Base-by-base conservation (phyloP, 2,113 vertebrate genomes). In the Chlamydotis undulata region DNA sequence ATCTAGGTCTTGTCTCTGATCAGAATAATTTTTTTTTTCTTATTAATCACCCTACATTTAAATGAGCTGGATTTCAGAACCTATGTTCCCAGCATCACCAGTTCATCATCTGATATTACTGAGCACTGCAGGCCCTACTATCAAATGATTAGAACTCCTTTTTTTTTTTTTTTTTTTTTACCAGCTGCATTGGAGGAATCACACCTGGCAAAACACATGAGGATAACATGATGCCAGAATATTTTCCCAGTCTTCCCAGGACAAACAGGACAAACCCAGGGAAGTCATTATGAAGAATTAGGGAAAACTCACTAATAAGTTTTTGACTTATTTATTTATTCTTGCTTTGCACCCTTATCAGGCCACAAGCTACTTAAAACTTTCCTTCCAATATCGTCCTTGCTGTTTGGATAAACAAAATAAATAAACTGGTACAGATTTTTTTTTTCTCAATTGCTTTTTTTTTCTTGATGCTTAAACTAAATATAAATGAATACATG, bases 331-430 rank as follows among this genome's bases (percentile, higher is more conserved):
- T 37, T 50, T 53, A 4, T 87, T 91, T 67, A 28, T 68, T 79
- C 13, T 61, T 92, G 3, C 15, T 75, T 73, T 89, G 12, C 43
- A 79, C 18, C 9, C 13, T 50, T 31, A 81, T 23, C 7, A 68
- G 7, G 3, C 12, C 73, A 31, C 17, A 56, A 83, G 35, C 7
- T 78, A 55, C 47, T 45, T 61, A 68, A 68, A n/a, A n/a, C 4
- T 79, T 52, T 52, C 6, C 25, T 89, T 82, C 74, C 1, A 0
- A 0, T 45, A 57, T 28, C 2, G 3, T 57, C 7, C 24, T 49
- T 1, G 3, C 45, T 78, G 52, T 63, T 82, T 75, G 7, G 45
- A 47, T 37, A 41, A 96, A 84, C 5, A 52, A 52, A 25, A 14
- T 52, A 52, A 82, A 75, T 23, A 78, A 70, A 4, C 3, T 78